A percentile compares a stretch with the other conserved stretches of the same genome.
These are phyloP conservation scores for Neoaliturus tenellus DNA, from an alignment of 2,888 invertebrate species.

Conservation along the genomic window DNA sequence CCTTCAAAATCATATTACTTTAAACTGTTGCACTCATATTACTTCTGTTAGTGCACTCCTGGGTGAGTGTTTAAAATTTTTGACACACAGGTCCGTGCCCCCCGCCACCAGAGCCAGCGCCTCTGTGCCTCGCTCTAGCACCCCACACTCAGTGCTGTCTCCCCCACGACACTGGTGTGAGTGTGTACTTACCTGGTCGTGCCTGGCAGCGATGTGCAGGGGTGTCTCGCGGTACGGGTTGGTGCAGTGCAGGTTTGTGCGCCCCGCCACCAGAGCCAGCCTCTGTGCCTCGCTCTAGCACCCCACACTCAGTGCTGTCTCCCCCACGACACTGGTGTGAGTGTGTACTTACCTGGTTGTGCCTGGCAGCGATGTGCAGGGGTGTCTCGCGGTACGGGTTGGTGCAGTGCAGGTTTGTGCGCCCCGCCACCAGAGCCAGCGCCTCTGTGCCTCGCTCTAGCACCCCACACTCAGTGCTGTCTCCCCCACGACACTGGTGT, in stretches of 20 bases:
- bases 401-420: slow-evolving; percentile 61
- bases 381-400: slow-evolving; percentile 71
- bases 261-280: slow-evolving; percentile 60
- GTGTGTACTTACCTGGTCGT: slow-evolving; percentile 67
- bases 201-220: slow-evolving; percentile 71
- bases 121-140: slow-evolving; percentile 60
- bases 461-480: slow-evolving; percentile 66
- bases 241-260: slow-evolving; percentile 61
- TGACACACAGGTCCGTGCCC: slow-evolving; percentile 63
- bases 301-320: slow-evolving; percentile 68
- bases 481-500: too few relatives aligned
- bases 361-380: slow-evolving; percentile 71
- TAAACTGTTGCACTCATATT: too few relatives aligned
- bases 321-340: too few relatives aligned
- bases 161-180: too few relatives aligned
- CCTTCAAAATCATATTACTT: too few relatives aligned
- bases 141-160: slow-evolving; percentile 69
- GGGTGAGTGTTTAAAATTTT: too few relatives aligned
- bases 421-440: slow-evolving; percentile 60
- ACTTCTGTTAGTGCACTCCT: too few relatives aligned
- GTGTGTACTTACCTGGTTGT: slow-evolving; percentile 67
- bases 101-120: slow-evolving; percentile 61
- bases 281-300: slow-evolving; percentile 61
- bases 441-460: slow-evolving; percentile 62
- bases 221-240: slow-evolving; percentile 71